Conservation (phyloP, 1,140 invertebrate species). For the Zaprionus vittiger region DNA sequence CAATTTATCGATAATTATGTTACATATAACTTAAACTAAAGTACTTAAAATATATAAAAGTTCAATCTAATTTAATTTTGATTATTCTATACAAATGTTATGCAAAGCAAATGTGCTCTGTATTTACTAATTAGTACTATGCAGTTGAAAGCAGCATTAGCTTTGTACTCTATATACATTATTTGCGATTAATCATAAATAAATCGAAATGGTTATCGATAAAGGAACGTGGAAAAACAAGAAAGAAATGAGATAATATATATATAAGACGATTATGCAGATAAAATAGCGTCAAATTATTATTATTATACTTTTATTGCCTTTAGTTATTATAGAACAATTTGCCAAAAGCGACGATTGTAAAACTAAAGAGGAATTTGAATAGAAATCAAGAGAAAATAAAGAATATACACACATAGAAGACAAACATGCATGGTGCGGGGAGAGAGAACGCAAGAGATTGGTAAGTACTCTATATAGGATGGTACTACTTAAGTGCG, state of each 20-base stretch:
- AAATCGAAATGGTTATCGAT: neutral
- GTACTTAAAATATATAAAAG: neutral
- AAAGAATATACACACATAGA: neutral
- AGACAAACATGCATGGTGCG: neutral
- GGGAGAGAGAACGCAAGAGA: neutral
- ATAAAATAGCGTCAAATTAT: conserved; percentile 51
- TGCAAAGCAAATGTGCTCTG: neutral
- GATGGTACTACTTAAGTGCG: neutral
- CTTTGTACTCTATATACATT: neutral
- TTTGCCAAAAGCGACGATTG: conserved; percentile 15
- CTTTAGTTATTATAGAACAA: conserved; percentile 13
- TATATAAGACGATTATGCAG: conserved; percentile 8
- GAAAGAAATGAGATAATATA: conserved; percentile 7
- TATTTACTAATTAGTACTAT: neutral
- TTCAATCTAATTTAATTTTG: neutral
- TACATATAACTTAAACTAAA: neutral
- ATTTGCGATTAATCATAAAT: neutral
- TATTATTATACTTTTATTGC: conserved; percentile 1
- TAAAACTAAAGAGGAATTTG: neutral
- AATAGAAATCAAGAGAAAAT: neutral
- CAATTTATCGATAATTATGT: too few relatives aligned
- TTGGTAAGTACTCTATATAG: too few relatives aligned
- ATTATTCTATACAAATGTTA: neutral
- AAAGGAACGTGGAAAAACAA: neutral
- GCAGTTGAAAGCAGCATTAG: neutral